Conservation (phyloP, 2,888 invertebrate species). For the Litoditis marina region DNA sequence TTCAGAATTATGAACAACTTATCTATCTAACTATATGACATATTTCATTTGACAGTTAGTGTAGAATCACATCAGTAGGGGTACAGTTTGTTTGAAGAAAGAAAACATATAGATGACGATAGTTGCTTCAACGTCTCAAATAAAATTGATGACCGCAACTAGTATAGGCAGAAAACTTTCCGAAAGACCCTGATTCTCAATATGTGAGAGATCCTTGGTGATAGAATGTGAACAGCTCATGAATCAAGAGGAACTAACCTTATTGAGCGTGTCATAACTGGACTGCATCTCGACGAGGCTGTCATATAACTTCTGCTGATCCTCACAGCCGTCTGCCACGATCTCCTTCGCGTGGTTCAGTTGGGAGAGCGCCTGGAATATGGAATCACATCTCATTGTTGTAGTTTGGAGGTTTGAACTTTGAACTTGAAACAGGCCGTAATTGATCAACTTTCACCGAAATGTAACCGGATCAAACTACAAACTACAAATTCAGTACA, state of each 20-base stretch:
- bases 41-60: background rate
- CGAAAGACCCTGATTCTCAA: no score
- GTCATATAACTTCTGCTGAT: conserved; percentile 17
- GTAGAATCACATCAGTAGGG: background rate
- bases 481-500: no score
- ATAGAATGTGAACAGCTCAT: no score
- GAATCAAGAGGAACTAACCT: conserved; percentile 7
- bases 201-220: no score
- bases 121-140: background rate
- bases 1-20: background rate
- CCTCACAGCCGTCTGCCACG: conserved; percentile 21
- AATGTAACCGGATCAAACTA: no score
- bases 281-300: conserved; percentile 23
- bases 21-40: background rate
- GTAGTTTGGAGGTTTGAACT: background rate
- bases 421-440: no score
- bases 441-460: no score
- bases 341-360: conserved; percentile 18
- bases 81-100: background rate
- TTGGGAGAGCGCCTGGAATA: conserved; percentile 21
- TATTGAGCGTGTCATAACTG: conserved; percentile 22
- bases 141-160: background rate
- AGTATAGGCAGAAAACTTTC: no score
- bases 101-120: no score
- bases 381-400: background rate